phyloP scores from a whole-genome alignment of 2,888 invertebrate species.

The Pachymerium ferrugineum region DNA sequence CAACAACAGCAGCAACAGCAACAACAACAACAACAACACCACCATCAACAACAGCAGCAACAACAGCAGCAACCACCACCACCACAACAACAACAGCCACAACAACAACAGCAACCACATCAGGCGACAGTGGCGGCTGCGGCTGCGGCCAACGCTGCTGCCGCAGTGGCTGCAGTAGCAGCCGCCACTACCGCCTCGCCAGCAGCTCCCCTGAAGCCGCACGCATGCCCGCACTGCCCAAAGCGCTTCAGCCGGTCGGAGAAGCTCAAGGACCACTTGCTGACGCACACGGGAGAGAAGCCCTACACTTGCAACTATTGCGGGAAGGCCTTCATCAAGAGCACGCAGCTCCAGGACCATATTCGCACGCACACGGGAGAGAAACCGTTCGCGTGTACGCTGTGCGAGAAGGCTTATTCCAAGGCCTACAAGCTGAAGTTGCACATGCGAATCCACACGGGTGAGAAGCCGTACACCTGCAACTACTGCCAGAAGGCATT shows the following conservation, averaged over 20 bases:
- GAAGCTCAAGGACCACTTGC: slow-evolving; percentile 32
- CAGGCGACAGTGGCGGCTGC: slow-evolving; percentile 37
- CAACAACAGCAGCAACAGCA: slow-evolving; percentile 42
- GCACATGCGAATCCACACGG: slow-evolving; percentile 34
- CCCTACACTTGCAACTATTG: slow-evolving; percentile 36
- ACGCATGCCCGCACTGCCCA: slow-evolving; percentile 32
- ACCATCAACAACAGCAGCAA: slow-evolving; percentile 41
- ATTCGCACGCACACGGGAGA: slow-evolving; percentile 36
- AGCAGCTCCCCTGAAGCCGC: slow-evolving; percentile 34
- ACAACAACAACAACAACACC: slow-evolving; percentile 40
- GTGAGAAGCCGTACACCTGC: slow-evolving; percentile 33
- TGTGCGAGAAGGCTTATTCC: slow-evolving; percentile 34
- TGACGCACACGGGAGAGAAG: slow-evolving; percentile 35
- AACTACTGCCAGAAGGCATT: slow-evolving; percentile 34
- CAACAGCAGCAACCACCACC: slow-evolving; percentile 40
- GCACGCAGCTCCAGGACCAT: slow-evolving; percentile 38
- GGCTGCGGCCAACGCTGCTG: slow-evolving; percentile 44
- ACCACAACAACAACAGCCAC: slow-evolving; percentile 49
- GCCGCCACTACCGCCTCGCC: slow-evolving; percentile 36
- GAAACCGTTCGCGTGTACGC: slow-evolving; percentile 32
- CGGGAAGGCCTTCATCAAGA: slow-evolving; percentile 35
- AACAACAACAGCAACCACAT: slow-evolving; percentile 38
- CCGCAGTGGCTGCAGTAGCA: slow-evolving; percentile 39
- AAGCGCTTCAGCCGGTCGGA: slow-evolving; percentile 32
- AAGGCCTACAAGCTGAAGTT: slow-evolving; percentile 35